Evolutionary conservation across 2,888 invertebrate genomes (phyloP).

Genomic region (Orchesellides sinensis): DNA sequence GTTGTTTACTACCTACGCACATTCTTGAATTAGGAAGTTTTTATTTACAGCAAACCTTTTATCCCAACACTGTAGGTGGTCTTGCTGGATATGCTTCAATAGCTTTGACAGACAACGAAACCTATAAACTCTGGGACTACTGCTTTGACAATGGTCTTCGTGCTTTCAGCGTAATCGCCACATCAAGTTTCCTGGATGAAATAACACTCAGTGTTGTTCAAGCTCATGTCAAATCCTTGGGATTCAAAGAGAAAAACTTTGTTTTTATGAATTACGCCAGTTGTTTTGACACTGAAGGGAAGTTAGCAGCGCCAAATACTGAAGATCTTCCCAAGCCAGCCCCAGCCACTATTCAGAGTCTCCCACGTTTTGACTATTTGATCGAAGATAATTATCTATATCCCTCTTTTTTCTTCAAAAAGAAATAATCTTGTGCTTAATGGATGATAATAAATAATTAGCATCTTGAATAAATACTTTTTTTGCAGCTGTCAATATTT

Average conservation of each 20-base stretch:
- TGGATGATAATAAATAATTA: no score
- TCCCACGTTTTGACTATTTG: background rate
- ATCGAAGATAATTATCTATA: no score
- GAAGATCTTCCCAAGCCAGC: slow-evolving; percentile 11
- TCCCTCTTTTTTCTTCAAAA: slow-evolving; percentile 5
- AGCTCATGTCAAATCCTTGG: slow-evolving; percentile 47
- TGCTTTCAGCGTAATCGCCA: slow-evolving; percentile 35
- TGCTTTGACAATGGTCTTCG: slow-evolving; percentile 56
- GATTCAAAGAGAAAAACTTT: slow-evolving; percentile 54
- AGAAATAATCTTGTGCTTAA: no score
- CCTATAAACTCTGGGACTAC: slow-evolving; percentile 49
- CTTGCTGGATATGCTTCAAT: slow-evolving; percentile 47
- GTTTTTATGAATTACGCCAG: slow-evolving; percentile 1
- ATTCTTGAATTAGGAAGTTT: background rate
- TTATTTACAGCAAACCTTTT: background rate
- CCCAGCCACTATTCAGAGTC: background rate
- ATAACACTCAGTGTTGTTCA: slow-evolving; percentile 31
- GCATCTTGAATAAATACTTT: no score
- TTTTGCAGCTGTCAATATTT: no score
- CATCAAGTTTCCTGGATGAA: slow-evolving; percentile 21
- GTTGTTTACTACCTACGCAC: no score
- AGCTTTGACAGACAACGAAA: slow-evolving; percentile 50
- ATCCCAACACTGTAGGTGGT: slow-evolving; percentile 1
- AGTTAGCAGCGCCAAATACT: background rate
- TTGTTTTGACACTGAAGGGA: slow-evolving; percentile 15